Base-by-base conservation (phyloP, 2,797 vertebrate species). In the Salmo trutta region DNA sequence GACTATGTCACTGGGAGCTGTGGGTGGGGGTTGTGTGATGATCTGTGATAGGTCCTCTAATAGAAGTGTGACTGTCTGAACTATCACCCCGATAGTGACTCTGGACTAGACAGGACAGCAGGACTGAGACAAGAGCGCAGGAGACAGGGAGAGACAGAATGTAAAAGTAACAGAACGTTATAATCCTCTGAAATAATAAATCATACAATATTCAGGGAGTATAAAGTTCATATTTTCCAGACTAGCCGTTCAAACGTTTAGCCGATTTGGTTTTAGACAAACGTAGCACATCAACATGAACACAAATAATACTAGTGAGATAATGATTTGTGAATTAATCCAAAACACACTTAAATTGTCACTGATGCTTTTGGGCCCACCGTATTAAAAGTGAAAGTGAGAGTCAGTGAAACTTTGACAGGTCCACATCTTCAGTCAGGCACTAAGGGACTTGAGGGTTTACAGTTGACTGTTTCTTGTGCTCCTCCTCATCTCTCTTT, bases 221-320 rank as follows among this genome's bases (percentile, higher is more conserved):
- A 27, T 24, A 27, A 24, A 71, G 69, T 14, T 3, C 16, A 51
- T 31, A 47, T 47, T 47, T 79, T 52, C 75, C 84, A 81, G 82
- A 88, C 82, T 52, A 75, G 77, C 80, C 75, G 76, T 85, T 77
- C 59, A 67, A 65, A 76, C 83, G 83, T 90, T 90, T 86, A 90
- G 91, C 91, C 90, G 81, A 91, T 93, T 92, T 88, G 83, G 86
- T 79, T 88, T 77, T 81, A 62, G 80, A 89, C 74, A 91, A 91
- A 87, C 75, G 17, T 56, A 47, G 74, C 82, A 52, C 88, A 88
- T 93, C 83, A 87, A 82, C 56, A 2, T 19, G 73, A 84, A 84
- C 27, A 83, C 81, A 83, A 87, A 84, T 64, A 72, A 65, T 56
- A 53, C 76, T 53, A 17, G 12, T 65, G 62, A 65, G 24, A 65